Conservation (phyloP, 1,140 invertebrate genomes). For the Cydia splendana region DNA sequence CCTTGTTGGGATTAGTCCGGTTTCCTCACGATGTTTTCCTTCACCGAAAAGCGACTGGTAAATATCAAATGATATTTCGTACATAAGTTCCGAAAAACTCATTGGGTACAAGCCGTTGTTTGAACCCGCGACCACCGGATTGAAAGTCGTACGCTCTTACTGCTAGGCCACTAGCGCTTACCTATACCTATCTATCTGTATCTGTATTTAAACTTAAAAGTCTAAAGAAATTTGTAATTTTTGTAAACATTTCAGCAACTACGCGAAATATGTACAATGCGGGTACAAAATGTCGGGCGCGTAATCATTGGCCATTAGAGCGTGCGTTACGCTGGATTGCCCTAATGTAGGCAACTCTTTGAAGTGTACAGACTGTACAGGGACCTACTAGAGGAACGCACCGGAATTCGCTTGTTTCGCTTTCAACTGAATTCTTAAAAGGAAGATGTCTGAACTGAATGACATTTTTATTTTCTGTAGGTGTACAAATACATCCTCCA, state of each 20-base stretch:
- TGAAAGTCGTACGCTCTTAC: too few relatives aligned
- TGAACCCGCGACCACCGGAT: too few relatives aligned
- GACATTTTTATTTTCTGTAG: not conserved
- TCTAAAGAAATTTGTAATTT: not conserved
- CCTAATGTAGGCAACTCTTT: conserved; percentile 31
- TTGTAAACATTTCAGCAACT: not conserved
- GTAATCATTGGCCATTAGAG: conserved; percentile 31
- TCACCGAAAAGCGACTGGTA: too few relatives aligned
- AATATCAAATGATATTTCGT: too few relatives aligned
- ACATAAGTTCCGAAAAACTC: too few relatives aligned
- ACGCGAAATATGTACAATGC: conserved; percentile 1
- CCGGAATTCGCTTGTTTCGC: conserved; percentile 2
- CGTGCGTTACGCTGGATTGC: conserved; percentile 27
- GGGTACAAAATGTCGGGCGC: conserved; percentile 15
- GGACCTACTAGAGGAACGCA: conserved; percentile 9
- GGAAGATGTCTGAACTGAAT: not conserved
- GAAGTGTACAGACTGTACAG: conserved; percentile 7
- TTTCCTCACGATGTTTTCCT: too few relatives aligned
- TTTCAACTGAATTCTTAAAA: not conserved
- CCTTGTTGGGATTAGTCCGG: too few relatives aligned
- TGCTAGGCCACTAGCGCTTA: too few relatives aligned
- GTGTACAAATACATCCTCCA: too few relatives aligned
- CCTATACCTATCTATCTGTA: too few relatives aligned
- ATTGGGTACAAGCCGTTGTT: too few relatives aligned
- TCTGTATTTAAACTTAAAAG: not conserved